A percentile compares a stretch with the other conserved stretches of the same genome.
These are phyloP conservation scores for Chionoecetes opilio DNA, from an alignment of 1,140 invertebrate genomes.

Conservation along the genomic window DNA sequence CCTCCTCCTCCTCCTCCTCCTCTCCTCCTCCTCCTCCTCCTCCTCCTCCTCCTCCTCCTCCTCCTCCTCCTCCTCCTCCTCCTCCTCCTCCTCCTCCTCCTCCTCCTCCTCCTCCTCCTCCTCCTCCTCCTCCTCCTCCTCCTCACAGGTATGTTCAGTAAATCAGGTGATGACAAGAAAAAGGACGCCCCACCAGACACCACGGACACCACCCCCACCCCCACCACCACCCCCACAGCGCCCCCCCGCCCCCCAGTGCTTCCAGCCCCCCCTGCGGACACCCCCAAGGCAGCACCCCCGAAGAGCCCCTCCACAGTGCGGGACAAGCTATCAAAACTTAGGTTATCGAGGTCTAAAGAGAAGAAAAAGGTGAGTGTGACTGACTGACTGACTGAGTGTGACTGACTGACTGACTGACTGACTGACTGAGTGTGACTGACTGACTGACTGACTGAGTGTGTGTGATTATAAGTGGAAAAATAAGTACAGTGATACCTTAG, in stretches of 20 bases:
- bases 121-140: slow-evolving; percentile 37
- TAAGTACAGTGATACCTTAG: too few species aligned
- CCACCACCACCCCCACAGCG: background rate
- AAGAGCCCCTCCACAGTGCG: slow-evolving; percentile 57
- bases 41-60: slow-evolving; percentile 6
- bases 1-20: background rate
- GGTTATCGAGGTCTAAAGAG: slow-evolving; percentile 87
- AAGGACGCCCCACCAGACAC: slow-evolving; percentile 36
- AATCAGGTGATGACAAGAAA: slow-evolving; percentile 52
- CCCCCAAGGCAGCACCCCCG: slow-evolving; percentile 27
- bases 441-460: too few species aligned
- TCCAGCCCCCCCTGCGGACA: background rate
- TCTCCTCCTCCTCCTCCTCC: background rate
- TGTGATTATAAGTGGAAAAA: too few species aligned
- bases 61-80: slow-evolving; percentile 35
- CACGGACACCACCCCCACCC: background rate
- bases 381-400: too few species aligned
- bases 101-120: slow-evolving; percentile 7
- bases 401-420: too few species aligned
- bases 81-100: background rate
- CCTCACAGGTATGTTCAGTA: slow-evolving; percentile 65
- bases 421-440: too few species aligned
- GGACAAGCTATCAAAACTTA: slow-evolving; percentile 83
- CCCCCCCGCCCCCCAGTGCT: background rate
- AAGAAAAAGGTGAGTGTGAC: slow-evolving; percentile 87